Evolutionary conservation across 2,113 vertebrate genomes (phyloP).

Genomic region (Felis chaus): DNA sequence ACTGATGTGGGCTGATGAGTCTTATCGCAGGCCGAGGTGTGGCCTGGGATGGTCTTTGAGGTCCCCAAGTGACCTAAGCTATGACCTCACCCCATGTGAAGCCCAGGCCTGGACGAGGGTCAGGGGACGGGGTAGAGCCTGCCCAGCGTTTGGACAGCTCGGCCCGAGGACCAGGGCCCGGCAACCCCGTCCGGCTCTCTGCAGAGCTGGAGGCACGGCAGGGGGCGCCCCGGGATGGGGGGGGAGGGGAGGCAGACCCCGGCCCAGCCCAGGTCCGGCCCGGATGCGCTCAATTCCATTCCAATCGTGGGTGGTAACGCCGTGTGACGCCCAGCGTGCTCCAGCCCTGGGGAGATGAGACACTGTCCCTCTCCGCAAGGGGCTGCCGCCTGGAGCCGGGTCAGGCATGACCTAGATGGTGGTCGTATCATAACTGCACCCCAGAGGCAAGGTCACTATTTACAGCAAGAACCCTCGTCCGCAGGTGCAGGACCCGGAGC

Average conservation of each 20-base stretch:
- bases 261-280: rapidly evolving
- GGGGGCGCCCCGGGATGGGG: background rate
- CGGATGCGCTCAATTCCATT: background rate
- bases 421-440: rapidly evolving
- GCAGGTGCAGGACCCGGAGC: background rate
- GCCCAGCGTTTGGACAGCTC: background rate
- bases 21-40: background rate
- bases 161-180: rapidly evolving
- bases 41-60: background rate
- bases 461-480: background rate
- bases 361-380: rapidly evolving
- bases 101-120: background rate
- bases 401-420: background rate
- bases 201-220: background rate
- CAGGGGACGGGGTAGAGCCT: background rate
- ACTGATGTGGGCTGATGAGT: background rate
- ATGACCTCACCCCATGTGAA: background rate
- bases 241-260: background rate
- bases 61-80: background rate
- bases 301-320: rapidly evolving
- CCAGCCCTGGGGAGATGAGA: too few species aligned
- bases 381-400: rapidly evolving
- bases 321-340: rapidly evolving
- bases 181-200: rapidly evolving
- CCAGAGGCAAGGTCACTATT: background rate